Base-by-base conservation (phyloP, 2,113 vertebrate genomes). In the Passer domesticus region DNA sequence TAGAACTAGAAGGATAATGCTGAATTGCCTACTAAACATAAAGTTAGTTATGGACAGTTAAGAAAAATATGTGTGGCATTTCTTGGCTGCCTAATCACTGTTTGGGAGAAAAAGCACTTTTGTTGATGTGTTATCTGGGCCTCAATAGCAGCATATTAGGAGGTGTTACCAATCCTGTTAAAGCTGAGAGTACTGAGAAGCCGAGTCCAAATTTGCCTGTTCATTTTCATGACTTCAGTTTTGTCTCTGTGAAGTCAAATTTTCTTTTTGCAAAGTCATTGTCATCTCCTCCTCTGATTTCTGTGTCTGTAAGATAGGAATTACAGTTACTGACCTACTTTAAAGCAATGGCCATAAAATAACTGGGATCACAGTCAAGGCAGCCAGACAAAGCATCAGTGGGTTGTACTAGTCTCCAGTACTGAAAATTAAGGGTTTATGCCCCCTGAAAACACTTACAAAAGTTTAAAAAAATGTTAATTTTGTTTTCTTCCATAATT, bases 241-340 rank as follows among this genome's bases (percentile, higher is more conserved):
- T 93, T 94, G 24, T 62, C 79, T 77, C 67, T 83, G 50, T 47
- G 67, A 92, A 86, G 88, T 86, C 55, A 56, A 0, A 44, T 87
- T 91, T 94, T 95, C 35, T 80, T 72, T 74, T 90, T 86, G 75
- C 44, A 74, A 86, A 78, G 76, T 92, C 52, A 46, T 50, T 75
- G 43, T 73, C 63, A 49, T 82, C 20, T 53, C 10, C 28, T 94
- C 66, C 66, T 84, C 73, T 52, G 19, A 44, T 93, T 94, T 93
- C 52, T 8, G 3, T 77, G 19, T 44, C 52, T 90, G 37, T 80
- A 49, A 52, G 83, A 56, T 5, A 47, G 56, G 19, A 77, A 24
- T 60, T 67, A 12, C 58, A 44, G 76, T 64, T 91, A 52, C 63
- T 93, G 85, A 95, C 85, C 85, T 94, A 88, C 72, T 95, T 92